Conservation (phyloP, 92 coral and sea anemone genomes). For the Pocillopora meandrina region DNA sequence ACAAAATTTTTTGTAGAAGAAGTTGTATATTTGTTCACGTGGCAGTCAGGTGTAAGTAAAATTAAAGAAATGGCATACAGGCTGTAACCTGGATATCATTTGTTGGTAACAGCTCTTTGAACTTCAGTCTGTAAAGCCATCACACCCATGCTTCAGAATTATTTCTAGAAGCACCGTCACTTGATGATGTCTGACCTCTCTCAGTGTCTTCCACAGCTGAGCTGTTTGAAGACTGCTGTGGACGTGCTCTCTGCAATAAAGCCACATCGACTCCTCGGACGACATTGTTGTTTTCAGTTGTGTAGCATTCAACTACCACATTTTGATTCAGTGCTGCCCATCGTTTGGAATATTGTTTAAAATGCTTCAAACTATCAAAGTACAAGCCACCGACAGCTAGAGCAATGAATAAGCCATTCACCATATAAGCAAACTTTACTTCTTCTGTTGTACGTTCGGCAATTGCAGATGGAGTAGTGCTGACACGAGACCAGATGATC, state of each 20-base stretch:
- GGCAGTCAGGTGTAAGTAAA: too few species aligned
- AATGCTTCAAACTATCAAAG: slow-evolving; percentile 90
- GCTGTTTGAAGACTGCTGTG: slow-evolving; percentile 3
- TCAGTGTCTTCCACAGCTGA: slow-evolving; percentile 23
- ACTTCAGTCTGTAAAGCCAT: neutral
- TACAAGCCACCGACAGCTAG: slow-evolving; percentile 94
- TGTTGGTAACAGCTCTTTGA: too few species aligned
- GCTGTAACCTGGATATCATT: too few species aligned
- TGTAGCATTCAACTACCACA: slow-evolving; percentile 65
- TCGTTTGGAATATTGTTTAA: slow-evolving; percentile 81
- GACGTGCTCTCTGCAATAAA: neutral
- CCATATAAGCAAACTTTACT: slow-evolving; percentile 92
- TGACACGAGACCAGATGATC: slow-evolving; percentile 97
- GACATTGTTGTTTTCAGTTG: slow-evolving; percentile 10
- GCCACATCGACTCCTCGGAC: neutral
- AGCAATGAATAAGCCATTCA: slow-evolving; percentile 93
- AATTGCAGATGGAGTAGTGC: slow-evolving; percentile 83
- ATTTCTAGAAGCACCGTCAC: neutral
- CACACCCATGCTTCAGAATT: slow-evolving; percentile 26
- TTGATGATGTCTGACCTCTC: neutral
- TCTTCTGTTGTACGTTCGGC: slow-evolving; percentile 93
- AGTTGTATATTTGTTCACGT: too few species aligned
- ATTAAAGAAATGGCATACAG: too few species aligned
- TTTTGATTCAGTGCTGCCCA: slow-evolving; percentile 92
- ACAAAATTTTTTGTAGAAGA: too few species aligned